Evolutionary conservation across 2,113 vertebrate genomes (phyloP), one percentile per base, ranked within the genome.

Genomic region (Hymenochirus boettgeri): DNA sequence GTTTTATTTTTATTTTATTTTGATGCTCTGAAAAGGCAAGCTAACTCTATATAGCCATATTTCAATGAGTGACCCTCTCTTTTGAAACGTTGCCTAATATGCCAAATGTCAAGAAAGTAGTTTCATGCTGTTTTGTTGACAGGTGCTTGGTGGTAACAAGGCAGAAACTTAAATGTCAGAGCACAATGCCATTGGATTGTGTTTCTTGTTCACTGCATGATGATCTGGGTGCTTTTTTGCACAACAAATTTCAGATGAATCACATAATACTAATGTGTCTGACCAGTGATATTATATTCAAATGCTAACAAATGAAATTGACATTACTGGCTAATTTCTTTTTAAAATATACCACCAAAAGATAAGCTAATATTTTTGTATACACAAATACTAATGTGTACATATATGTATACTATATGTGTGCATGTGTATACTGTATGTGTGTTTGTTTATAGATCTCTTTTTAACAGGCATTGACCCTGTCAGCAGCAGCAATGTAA

Each of bases 51-150:
- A 9, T 31, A 31, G 5, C 29, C 29, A 59, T 67, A 67, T 59
- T 59, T 59, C 56, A 59, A 67, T 59, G 58, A 60, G 65, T 59
- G 56, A 60, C 65, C 65, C n/a, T 53, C 33, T 53, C 47, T 69
- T 59, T 59, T 51, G 56, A 60, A 57, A 60, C 25, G 52, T 48
- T 35, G 33, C 42, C 47, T 45, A 69, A 53, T 22, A 48, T 69
- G 47, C 50, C 57, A 69, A 69, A 60, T 69, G 65, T 60, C 65
- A 69, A 53, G 24, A 53, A 69, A 60, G 47, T 69, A 50, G 24
- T 60, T 60, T 52, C 65, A 37, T 53, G 56, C 57, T 13, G 65
- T 27, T 48, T 53, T 69, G 57, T 69, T 67, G 65, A 69, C 57
- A 53, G 37, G 33, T 53, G 47, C 47, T 57, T 60, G 65, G 47